Base-by-base conservation (phyloP, 2,797 vertebrate species). In the Pelobates cultripes region DNA sequence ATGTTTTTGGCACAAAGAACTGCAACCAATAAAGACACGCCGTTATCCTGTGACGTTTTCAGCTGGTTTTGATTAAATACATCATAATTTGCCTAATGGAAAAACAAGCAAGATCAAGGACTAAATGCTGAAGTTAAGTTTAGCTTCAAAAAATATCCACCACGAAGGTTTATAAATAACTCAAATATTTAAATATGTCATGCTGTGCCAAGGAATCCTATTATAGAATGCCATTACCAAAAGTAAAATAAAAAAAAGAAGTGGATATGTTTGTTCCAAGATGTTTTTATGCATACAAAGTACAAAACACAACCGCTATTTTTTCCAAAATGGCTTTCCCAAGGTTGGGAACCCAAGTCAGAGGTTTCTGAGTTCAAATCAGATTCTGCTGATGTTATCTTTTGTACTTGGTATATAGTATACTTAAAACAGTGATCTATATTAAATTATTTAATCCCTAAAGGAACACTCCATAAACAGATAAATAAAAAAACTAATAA, bases 131-230 rank as follows among this genome's bases (percentile, higher is more conserved):
- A 14, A 55, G 67, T 84, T 79, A 74, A 79, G 71, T 83, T 79
- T 71, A 84, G 73, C 68, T 84, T 66, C 77, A 84, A 84, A 84
- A 84, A 78, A 84, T 70, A 79, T 76, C 82, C 67, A 84, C 77
- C 67, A 44, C 77, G 72, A 84, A 79, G 72, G 68, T 79, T 82
- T 82, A 82, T 84, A 79, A 70, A 76, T 84, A 79, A 78, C 81
- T 83, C 76, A 73, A 70, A 83, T 78, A 83, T 78, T 70, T 78
- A 60, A 83, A 83, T 40, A 51, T 78, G 70, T 79, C 51, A 53
- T 74, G 68, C 43, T 44, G 28, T 67, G 82, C 82, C 82, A 84
- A 75, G 77, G 12, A 61, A 71, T 70, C 67, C 66, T 79, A 79
- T 70, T 84, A 84, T 75, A 84, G 68, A 17, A 84, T 40, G 42